These are phyloP conservation scores for Neuroscelio doddi DNA, from an alignment of 2,888 invertebrate genomes.

Conservation along the genomic window DNA sequence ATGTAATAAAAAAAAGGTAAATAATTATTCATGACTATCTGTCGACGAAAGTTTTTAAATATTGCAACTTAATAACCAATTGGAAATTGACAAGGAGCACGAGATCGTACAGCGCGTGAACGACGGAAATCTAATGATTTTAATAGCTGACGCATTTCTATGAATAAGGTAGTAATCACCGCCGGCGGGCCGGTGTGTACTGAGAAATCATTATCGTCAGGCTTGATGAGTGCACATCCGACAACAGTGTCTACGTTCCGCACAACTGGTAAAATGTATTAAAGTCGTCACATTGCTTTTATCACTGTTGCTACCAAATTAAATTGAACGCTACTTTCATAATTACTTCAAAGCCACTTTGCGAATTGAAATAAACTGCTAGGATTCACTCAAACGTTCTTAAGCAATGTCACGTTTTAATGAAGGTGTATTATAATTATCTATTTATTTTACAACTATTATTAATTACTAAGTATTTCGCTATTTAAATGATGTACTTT, in stretches of 20 bases:
- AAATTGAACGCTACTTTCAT: conserved; percentile 26
- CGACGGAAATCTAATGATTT: conserved; percentile 43
- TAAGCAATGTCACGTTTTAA: conserved; percentile 5
- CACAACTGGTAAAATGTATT: conserved; percentile 30
- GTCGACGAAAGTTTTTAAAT: conserved; percentile 28
- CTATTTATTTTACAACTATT: background rate
- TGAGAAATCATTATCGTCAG: conserved; percentile 40
- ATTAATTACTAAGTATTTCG: background rate
- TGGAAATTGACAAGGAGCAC: conserved; percentile 26
- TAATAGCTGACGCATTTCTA: conserved; percentile 42
- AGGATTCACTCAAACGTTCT: background rate
- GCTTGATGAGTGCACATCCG: conserved; percentile 35
- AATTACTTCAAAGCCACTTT: conserved; percentile 14
- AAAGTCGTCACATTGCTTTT: conserved; percentile 23
- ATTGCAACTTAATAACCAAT: conserved; percentile 34
- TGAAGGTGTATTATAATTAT: conserved; percentile 2
- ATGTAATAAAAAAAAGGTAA: background rate
- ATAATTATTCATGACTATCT: conserved; percentile 5
- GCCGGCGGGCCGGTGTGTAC: conserved; percentile 30
- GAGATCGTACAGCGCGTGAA: conserved; percentile 20
- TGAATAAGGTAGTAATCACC: conserved; percentile 39
- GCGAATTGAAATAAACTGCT: conserved; percentile 12
- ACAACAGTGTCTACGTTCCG: conserved; percentile 31
- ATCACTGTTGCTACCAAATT: conserved; percentile 32
- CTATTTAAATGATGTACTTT: background rate